Conservation (phyloP, 2,888 invertebrate genomes). For the Harpalus rubripes region DNA sequence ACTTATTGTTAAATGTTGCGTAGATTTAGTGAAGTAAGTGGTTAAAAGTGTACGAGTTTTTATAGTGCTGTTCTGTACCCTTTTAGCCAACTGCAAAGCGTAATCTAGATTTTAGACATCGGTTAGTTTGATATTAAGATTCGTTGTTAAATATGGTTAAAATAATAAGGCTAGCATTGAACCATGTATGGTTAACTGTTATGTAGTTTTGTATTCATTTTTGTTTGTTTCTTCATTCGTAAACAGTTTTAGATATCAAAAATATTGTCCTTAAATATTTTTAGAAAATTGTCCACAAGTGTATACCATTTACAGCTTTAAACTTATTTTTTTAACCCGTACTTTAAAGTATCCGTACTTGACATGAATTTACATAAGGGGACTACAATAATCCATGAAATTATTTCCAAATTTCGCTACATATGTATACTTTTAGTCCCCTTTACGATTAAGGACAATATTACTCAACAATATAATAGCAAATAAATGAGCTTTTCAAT, state of each 20-base stretch:
- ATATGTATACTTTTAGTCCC: slow-evolving; percentile 24
- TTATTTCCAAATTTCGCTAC: slow-evolving; percentile 35
- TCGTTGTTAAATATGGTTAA: slow-evolving; percentile 65
- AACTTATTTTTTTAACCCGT: slow-evolving; percentile 39
- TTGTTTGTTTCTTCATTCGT: slow-evolving; percentile 4
- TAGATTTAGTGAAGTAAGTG: slow-evolving; percentile 67
- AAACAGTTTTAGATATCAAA: slow-evolving; percentile 12
- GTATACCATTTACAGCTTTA: slow-evolving; percentile 40
- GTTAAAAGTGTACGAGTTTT: slow-evolving; percentile 60
- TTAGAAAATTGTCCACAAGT: slow-evolving; percentile 2
- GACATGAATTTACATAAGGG: not conserved
- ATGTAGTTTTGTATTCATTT: slow-evolving; percentile 53
- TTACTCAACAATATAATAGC: slow-evolving; percentile 36
- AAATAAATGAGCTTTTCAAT: slow-evolving; percentile 46
- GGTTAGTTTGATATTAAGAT: slow-evolving; percentile 53
- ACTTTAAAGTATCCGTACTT: slow-evolving; percentile 47
- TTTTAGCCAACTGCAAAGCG: slow-evolving; percentile 57
- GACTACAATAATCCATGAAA: slow-evolving; percentile 23
- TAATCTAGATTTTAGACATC: slow-evolving; percentile 57
- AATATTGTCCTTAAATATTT: slow-evolving; percentile 46
- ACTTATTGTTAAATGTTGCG: slow-evolving; percentile 73
- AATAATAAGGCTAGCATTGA: slow-evolving; percentile 67
- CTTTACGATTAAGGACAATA: slow-evolving; percentile 51
- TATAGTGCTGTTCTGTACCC: slow-evolving; percentile 54
- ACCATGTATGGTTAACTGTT: slow-evolving; percentile 44